phyloP scores from a whole-genome alignment of 2,113 vertebrate genomes.

The Camelus bactrianus region DNA sequence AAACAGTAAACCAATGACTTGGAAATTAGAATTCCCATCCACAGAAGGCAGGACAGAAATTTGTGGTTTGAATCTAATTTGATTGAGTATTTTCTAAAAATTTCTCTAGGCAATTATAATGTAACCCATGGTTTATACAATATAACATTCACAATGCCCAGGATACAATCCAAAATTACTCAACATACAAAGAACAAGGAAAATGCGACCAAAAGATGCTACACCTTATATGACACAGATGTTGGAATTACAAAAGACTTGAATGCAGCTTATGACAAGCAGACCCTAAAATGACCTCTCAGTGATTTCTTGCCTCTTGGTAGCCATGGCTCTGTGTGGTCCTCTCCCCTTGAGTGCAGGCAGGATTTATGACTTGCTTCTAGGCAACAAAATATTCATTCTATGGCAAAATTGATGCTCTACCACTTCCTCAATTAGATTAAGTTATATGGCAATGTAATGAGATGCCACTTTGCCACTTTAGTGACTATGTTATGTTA shows the following conservation, averaged over 20 bases:
- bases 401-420: not conserved
- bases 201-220: constrained; percentile 1
- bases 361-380: not conserved
- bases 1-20: constrained; percentile 24
- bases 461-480: not conserved
- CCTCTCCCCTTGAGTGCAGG: not conserved
- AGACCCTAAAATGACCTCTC: not conserved
- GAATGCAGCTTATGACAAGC: constrained; percentile 13
- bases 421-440: not conserved
- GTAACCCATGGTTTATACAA: constrained; percentile 10
- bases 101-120: constrained; percentile 20
- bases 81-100: not conserved
- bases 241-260: constrained; percentile 46
- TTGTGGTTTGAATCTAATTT: not conserved
- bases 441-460: not conserved
- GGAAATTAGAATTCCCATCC: not conserved
- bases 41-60: constrained; percentile 23
- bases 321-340: not conserved
- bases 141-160: not conserved
- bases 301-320: constrained; percentile 26
- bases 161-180: not conserved
- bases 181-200: constrained; percentile 5
- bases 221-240: not conserved
- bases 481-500: not conserved
- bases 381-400: not conserved